Conservation (phyloP, 23 tunicate genomes). For the Trididemnum miniatum region DNA sequence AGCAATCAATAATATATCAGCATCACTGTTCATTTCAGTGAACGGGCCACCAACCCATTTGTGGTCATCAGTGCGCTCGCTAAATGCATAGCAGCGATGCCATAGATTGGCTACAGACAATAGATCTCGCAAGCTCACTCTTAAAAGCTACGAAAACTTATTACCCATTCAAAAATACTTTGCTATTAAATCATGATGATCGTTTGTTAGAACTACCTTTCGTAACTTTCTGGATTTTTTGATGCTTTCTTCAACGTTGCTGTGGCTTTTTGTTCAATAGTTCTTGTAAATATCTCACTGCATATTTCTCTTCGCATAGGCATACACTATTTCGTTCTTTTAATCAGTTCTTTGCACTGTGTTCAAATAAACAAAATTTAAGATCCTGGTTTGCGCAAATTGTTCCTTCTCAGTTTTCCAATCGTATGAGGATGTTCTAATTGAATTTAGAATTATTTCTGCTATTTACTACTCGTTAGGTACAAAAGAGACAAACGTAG, state of each 20-base stretch:
- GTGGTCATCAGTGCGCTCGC: neutral
- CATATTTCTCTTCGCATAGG: neutral
- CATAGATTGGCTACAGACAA: neutral
- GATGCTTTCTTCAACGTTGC: neutral
- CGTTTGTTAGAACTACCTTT: neutral
- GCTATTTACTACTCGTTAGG: too few species aligned
- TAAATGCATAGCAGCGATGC: neutral
- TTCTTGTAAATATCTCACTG: neutral
- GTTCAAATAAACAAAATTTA: neutral
- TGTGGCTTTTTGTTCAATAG: neutral
- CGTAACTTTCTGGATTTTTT: neutral
- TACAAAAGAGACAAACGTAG: too few species aligned
- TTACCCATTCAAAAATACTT: neutral
- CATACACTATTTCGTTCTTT: too few species aligned
- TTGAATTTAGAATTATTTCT: too few species aligned
- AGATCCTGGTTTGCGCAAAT: neutral
- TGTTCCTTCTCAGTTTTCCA: too few species aligned
- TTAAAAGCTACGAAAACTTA: neutral
- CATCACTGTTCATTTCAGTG: neutral
- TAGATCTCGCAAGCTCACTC: neutral
- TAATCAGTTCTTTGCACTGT: neutral
- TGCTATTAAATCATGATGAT: neutral
- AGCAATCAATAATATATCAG: neutral
- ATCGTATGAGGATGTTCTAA: too few species aligned
- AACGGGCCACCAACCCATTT: neutral